Conservation (phyloP, 2,113 vertebrate species). For the Tyto alba region DNA sequence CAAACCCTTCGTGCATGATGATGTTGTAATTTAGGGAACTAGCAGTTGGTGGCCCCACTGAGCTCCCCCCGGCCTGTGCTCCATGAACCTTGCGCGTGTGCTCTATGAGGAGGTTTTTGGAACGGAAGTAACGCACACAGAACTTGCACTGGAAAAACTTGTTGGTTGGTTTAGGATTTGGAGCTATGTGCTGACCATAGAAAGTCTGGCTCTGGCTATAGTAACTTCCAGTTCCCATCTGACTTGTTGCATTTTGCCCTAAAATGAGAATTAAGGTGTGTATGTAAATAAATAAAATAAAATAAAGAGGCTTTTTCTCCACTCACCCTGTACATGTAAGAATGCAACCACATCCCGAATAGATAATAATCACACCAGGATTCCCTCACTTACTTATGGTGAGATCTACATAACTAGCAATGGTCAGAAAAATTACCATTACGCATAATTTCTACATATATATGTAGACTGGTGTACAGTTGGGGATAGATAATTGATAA, state of each 20-base stretch:
- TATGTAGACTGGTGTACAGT: neutral
- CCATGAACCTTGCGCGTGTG: constrained; percentile 94
- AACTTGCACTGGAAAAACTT: constrained; percentile 98
- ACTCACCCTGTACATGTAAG: neutral
- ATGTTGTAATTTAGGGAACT: constrained; percentile 84
- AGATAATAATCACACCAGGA: neutral
- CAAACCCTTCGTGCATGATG: constrained; percentile 84
- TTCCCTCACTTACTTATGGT: neutral
- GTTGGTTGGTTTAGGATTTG: constrained; percentile 76
- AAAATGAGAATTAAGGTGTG: constrained; percentile 60
- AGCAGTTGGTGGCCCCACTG: constrained; percentile 55
- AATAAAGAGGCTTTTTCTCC: neutral
- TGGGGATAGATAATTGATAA: neutral
- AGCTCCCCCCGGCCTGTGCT: constrained; percentile 76
- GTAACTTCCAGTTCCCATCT: constrained; percentile 76
- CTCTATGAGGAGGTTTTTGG: constrained; percentile 92
- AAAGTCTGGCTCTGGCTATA: constrained; percentile 81
- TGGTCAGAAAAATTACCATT: neutral
- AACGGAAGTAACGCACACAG: constrained; percentile 97
- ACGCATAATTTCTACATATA: neutral
- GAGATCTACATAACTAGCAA: neutral
- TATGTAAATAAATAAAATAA: constrained; percentile 32
- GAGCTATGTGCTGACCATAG: constrained; percentile 81
- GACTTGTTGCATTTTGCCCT: constrained; percentile 83
- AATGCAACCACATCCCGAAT: neutral